Evolutionary conservation across 1,140 invertebrate species (phyloP).

Genomic region (Caenorhabditis inopinata): DNA sequence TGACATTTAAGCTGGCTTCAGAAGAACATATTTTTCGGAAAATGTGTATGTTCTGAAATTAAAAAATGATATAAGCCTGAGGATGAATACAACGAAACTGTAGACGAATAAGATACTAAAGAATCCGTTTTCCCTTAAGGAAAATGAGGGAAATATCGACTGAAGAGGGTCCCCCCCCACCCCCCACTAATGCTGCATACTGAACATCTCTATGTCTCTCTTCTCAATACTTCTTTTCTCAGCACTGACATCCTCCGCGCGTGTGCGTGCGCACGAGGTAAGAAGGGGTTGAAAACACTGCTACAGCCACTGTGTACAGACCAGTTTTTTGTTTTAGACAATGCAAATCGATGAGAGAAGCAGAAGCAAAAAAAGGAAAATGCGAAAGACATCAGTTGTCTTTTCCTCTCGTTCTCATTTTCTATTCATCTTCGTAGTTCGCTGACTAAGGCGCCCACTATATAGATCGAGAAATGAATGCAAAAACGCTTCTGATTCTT

Average conservation of each 20-base stretch:
- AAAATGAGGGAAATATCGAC: conserved; percentile 27
- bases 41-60: too few species aligned
- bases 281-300: neutral
- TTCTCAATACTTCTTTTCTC: neutral
- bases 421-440: neutral
- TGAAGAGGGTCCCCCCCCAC: neutral
- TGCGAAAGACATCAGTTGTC: neutral
- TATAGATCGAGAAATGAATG: too few species aligned
- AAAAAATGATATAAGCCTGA: too few species aligned
- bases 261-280: neutral
- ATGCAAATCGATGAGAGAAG: neutral
- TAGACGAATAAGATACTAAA: neutral
- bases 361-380: neutral
- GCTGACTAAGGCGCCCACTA: too few species aligned
- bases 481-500: too few species aligned
- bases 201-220: neutral
- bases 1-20: too few species aligned
- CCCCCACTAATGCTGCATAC: neutral
- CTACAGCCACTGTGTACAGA: neutral
- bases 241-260: neutral
- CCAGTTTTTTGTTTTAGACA: neutral
- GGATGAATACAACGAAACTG: neutral
- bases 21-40: too few species aligned
- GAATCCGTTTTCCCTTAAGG: neutral
- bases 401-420: neutral